Percentiles rank a stretch among this genome's conserved stretches.
phyloP scores from a whole-genome alignment of 1,140 invertebrate genomes.

The Heliconius nattereri region DNA sequence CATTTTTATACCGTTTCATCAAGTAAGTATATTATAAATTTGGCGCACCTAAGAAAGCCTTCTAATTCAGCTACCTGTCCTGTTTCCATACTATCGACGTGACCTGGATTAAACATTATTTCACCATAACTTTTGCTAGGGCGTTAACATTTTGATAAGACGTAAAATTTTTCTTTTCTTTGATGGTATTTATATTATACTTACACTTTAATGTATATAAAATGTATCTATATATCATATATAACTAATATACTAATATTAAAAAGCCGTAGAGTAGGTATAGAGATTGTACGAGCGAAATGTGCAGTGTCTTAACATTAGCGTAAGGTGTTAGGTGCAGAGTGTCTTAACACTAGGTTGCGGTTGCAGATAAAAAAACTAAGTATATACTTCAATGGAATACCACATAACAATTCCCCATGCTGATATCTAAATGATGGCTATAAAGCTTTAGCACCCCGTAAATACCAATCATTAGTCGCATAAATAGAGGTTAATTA shows the following conservation, averaged over 20 bases:
- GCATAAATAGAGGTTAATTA: background rate
- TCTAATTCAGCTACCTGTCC: constrained; percentile 21
- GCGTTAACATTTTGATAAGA: constrained; percentile 5
- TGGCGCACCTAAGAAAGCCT: constrained; percentile 16
- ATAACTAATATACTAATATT: no score
- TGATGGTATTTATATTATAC: background rate
- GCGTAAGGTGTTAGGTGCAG: no score
- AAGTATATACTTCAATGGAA: background rate
- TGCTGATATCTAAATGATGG: background rate
- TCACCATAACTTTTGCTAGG: constrained; percentile 20
- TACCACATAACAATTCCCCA: background rate
- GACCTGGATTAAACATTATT: constrained; percentile 27
- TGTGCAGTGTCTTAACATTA: no score
- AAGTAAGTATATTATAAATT: background rate
- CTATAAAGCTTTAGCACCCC: background rate
- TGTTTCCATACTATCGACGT: constrained; percentile 33
- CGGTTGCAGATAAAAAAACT: background rate
- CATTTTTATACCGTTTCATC: no score
- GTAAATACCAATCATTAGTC: background rate
- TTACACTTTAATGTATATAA: no score
- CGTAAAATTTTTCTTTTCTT: background rate
- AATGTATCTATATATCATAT: no score
- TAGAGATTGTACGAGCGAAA: no score
- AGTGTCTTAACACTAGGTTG: no score
- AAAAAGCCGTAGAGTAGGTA: no score